Percentiles rank a stretch among this genome's conserved stretches.
These are phyloP conservation scores for Gymnocypris eckloni DNA, from an alignment of 2,797 vertebrate species.

Conservation along the genomic window DNA sequence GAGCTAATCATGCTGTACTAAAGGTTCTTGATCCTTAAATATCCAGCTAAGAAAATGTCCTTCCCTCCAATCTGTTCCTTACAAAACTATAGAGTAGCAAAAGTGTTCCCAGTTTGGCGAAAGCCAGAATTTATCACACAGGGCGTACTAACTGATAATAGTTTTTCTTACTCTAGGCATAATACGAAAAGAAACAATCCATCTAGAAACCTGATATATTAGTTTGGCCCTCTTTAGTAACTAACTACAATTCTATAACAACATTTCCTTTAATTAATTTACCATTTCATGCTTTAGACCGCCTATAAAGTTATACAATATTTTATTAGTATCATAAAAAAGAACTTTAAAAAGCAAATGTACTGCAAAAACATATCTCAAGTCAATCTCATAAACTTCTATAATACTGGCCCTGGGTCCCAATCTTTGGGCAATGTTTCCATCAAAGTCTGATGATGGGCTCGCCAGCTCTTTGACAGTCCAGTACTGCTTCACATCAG, in stretches of 20 bases:
- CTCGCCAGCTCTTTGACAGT: conserved; percentile 2
- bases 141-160: conserved; percentile 32
- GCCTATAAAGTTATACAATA: conserved; percentile 45
- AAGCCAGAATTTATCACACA: conserved; percentile 51
- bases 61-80: conserved; percentile 69
- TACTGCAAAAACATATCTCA: conserved; percentile 59
- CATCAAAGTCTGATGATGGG: background rate
- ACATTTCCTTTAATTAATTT: conserved; percentile 35
- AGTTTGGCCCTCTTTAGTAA: conserved; percentile 48
- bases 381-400: conserved; percentile 42
- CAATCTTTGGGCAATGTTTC: conserved; percentile 39
- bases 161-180: background rate
- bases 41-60: conserved; percentile 69
- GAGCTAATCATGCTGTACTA: conserved; percentile 45
- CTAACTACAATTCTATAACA: conserved; percentile 45
- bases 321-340: conserved; percentile 53
- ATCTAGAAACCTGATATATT: conserved; percentile 66
- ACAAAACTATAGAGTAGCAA: conserved; percentile 66
- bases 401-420: conserved; percentile 61
- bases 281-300: conserved; percentile 43
- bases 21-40: conserved; percentile 68
- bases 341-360: conserved; percentile 39
- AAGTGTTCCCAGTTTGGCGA: conserved; percentile 56
- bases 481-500: background rate
- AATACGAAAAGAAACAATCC: conserved; percentile 54